A percentile compares a stretch with the other conserved stretches of the same genome.
phyloP scores from a whole-genome alignment of 2,113 vertebrate species.

The rabbit (Oryctolagus cuniculus) region mOryCun1.1 NC_091432.1:22256501-22257000 shows the following conservation, averaged over 20 bases:
- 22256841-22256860: constrained; percentile 24
- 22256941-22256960: neutral
- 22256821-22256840: constrained; percentile 2
- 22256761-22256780: neutral
- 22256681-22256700: neutral
- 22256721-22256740: neutral
- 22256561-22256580: neutral
- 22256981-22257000: too few species aligned
- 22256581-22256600: neutral
- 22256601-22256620: neutral
- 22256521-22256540: neutral
- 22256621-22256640: neutral
- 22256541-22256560: neutral
- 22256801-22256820: neutral
- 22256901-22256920: constrained; percentile 5
- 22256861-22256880: neutral
- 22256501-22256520: neutral
- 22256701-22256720: neutral
- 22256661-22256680: neutral
- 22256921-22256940: neutral
- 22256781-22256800: neutral
- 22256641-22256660: neutral
- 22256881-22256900: neutral
- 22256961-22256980: neutral
- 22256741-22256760: neutral